phyloP scores from a whole-genome alignment of 2,888 invertebrate genomes.

The Hemaris fuciformis region DNA sequence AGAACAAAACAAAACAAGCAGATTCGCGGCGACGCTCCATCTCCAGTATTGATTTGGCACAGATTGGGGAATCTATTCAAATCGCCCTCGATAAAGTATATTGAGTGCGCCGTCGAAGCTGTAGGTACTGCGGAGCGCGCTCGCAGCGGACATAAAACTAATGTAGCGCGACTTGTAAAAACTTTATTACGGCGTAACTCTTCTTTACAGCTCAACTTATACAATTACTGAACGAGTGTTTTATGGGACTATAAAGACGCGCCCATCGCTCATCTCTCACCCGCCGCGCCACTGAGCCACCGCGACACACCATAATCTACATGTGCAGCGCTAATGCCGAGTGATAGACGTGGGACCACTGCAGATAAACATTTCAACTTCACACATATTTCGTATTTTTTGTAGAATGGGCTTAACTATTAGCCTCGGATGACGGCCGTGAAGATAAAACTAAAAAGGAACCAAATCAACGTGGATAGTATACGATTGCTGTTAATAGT shows the following conservation, averaged over 20 bases:
- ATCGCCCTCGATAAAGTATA: not conserved
- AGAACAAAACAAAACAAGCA: not conserved
- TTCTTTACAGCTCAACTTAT: not conserved
- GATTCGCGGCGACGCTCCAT: not conserved
- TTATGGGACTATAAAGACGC: not conserved
- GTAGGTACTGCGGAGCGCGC: not conserved
- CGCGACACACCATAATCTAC: not conserved
- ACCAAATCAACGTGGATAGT: not conserved
- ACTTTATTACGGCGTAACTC: constrained; percentile 6
- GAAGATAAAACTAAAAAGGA: not conserved
- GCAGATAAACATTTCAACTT: not conserved
- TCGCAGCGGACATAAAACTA: not conserved
- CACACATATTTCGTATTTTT: not conserved
- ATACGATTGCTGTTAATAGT: not conserved
- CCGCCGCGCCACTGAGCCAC: not conserved
- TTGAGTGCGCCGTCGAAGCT: not conserved
- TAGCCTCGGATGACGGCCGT: not conserved
- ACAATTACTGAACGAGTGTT: not conserved
- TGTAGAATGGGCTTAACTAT: not conserved
- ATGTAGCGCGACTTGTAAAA: not conserved
- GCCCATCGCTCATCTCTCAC: not conserved
- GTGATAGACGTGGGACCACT: not conserved
- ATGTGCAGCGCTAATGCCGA: not conserved
- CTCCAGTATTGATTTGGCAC: not conserved
- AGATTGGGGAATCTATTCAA: not conserved